These are phyloP conservation scores for Agriopis marginaria DNA, from an alignment of 2,888 invertebrate species.

Conservation along the genomic window DNA sequence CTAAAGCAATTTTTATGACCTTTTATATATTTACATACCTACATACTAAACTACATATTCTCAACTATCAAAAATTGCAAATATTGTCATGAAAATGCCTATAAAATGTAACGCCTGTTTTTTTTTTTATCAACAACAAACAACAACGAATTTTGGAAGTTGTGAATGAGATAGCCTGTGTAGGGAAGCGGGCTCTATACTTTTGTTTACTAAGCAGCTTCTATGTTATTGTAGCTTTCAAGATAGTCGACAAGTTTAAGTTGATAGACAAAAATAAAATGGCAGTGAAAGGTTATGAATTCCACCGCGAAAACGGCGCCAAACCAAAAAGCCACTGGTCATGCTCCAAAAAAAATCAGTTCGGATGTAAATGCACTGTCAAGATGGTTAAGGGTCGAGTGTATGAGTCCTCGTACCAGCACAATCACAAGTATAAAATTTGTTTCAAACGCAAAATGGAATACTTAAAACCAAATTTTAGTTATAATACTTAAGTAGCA, in stretches of 20 bases:
- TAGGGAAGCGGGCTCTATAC: not conserved
- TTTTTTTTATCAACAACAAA: no score
- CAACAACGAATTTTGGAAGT: no score
- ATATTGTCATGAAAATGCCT: no score
- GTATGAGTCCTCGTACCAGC: conserved; percentile 1
- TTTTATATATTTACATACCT: no score
- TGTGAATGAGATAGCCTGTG: no score
- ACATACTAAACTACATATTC: no score
- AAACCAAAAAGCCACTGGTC: conserved; percentile 11
- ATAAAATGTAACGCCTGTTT: no score
- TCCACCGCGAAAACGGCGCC: conserved; percentile 5
- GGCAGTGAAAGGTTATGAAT: conserved; percentile 10
- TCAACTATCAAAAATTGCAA: no score
- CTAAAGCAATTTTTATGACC: no score
- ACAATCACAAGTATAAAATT: conserved; percentile 19
- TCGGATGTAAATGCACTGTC: conserved; percentile 16
- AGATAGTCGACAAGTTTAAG: conserved; percentile 2
- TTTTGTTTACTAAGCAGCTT: not conserved
- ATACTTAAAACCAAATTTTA: conserved; percentile 5
- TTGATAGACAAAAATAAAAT: conserved; percentile 10
- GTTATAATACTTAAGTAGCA: not conserved
- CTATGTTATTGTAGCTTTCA: conserved; percentile 9
- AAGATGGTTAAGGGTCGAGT: conserved; percentile 3
- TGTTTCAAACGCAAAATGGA: conserved; percentile 10
- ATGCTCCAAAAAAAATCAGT: conserved; percentile 18